Percentiles rank a stretch among this genome's conserved stretches.
phyloP scores from a whole-genome alignment of 2,113 vertebrate species.

The Bubalus kerabau region DNA sequence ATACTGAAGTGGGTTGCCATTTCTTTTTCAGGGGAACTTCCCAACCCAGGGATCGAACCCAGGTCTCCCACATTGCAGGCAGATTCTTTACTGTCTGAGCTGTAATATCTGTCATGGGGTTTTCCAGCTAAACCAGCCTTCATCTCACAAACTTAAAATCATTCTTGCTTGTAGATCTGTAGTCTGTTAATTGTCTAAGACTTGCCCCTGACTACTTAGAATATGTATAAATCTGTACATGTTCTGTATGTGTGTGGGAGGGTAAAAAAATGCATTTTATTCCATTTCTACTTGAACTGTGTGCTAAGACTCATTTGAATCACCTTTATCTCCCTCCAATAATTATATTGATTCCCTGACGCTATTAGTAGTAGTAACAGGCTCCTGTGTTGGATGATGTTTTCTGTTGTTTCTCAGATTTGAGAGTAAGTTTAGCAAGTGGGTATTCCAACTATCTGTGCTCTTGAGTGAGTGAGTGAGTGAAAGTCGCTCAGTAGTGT shows the following conservation, averaged over 20 bases:
- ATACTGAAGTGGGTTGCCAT: neutral
- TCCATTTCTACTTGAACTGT: conserved; percentile 5
- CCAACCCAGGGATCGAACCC: neutral
- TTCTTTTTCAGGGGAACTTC: neutral
- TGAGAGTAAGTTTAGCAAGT: conserved; percentile 49
- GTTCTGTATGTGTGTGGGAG: neutral
- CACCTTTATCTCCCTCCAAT: neutral
- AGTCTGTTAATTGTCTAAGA: neutral
- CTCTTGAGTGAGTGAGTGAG: neutral
- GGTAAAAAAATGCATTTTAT: conserved; percentile 24
- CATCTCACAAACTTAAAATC: neutral
- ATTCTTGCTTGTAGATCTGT: conserved; percentile 3
- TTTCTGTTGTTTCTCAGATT: conserved; percentile 46
- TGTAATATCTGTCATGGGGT: neutral
- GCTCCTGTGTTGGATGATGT: neutral
- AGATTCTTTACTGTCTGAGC: neutral
- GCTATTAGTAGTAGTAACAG: neutral
- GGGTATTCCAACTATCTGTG: conserved; percentile 6
- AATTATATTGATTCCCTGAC: conserved; percentile 22
- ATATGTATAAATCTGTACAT: neutral
- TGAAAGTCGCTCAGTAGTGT: neutral
- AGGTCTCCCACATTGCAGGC: neutral
- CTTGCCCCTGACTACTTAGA: neutral
- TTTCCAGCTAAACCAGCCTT: conserved; percentile 7
- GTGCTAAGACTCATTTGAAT: conserved; percentile 27